These are phyloP conservation scores for Pygoscelis adeliae DNA, from an alignment of 2,113 vertebrate genomes.

Conservation along the genomic window DNA sequence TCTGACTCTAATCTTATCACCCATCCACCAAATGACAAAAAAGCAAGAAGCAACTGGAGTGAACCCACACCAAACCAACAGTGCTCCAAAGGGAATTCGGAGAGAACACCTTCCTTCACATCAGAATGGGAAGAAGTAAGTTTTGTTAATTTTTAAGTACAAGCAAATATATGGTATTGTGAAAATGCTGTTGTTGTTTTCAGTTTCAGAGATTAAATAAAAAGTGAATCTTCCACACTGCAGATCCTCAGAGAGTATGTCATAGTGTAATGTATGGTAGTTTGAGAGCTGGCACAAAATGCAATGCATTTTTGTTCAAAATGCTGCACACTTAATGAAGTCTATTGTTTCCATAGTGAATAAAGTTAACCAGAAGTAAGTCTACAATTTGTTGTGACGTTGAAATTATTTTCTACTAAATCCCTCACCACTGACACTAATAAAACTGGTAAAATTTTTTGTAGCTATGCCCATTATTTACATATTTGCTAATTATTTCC, in stretches of 20 bases:
- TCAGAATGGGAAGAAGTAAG: conserved; percentile 98
- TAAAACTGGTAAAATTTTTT: not conserved
- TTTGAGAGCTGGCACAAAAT: conserved; percentile 24
- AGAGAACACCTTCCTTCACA: conserved; percentile 94
- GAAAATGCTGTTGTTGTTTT: not conserved
- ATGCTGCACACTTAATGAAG: not conserved
- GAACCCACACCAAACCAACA: conserved; percentile 78
- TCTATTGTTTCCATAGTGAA: conserved; percentile 51
- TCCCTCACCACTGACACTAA: not conserved
- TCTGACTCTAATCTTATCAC: conserved; percentile 93
- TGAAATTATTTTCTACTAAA: conserved; percentile 11
- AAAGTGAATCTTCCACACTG: not conserved
- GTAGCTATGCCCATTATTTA: not conserved
- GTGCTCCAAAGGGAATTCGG: conserved; percentile 81
- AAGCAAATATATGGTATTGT: not conserved
- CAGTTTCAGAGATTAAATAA: not conserved
- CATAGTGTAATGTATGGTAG: not conserved
- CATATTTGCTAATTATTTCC: conserved; percentile 9
- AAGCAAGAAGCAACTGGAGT: conserved; percentile 84
- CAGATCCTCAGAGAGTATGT: not conserved
- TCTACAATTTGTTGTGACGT: conserved; percentile 2
- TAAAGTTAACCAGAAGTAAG: conserved; percentile 60
- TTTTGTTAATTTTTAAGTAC: not conserved
- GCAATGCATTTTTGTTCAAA: not conserved
- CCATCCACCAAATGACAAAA: conserved; percentile 83